A percentile compares a stretch with the other conserved stretches of the same genome.
These are phyloP conservation scores for Channallabes apus DNA, from an alignment of 2,797 vertebrate species.

Conservation along the genomic window DNA sequence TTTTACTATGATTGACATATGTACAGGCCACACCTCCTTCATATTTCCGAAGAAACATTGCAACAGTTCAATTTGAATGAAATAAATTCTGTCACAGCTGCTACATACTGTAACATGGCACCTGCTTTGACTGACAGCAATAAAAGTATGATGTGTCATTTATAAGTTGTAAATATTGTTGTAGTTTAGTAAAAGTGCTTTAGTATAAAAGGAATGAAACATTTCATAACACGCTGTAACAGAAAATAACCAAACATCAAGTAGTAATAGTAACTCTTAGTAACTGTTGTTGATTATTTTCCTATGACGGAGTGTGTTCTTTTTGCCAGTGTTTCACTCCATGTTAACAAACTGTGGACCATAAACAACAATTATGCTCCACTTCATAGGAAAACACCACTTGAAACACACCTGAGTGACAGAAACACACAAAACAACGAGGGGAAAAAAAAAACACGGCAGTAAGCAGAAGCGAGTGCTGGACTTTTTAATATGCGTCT, in stretches of 20 bases:
- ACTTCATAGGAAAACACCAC: slow-evolving; percentile 18
- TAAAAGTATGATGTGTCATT: not conserved
- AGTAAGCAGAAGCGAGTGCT: not conserved
- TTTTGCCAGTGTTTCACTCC: not conserved
- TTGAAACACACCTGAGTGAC: slow-evolving; percentile 26
- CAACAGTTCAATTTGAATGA: not conserved
- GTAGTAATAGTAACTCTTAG: not conserved
- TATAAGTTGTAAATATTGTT: no score
- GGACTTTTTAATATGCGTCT: slow-evolving; percentile 12
- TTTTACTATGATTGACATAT: not conserved
- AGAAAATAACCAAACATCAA: not conserved
- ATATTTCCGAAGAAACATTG: not conserved
- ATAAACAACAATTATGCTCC: slow-evolving; percentile 35
- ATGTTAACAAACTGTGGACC: slow-evolving; percentile 24
- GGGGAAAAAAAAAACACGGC: not conserved
- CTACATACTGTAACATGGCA: not conserved
- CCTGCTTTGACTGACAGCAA: not conserved
- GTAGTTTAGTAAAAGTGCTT: not conserved
- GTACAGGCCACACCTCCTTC: not conserved
- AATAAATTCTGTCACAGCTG: not conserved
- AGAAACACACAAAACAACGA: slow-evolving; percentile 5
- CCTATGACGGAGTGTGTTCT: no score
- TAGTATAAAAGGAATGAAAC: not conserved
- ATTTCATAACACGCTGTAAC: not conserved
- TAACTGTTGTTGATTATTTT: not conserved